These are phyloP conservation scores for Stichodactyla mertensii DNA, from an alignment of 64 coral and sea anemone species.

Conservation along the genomic window DNA sequence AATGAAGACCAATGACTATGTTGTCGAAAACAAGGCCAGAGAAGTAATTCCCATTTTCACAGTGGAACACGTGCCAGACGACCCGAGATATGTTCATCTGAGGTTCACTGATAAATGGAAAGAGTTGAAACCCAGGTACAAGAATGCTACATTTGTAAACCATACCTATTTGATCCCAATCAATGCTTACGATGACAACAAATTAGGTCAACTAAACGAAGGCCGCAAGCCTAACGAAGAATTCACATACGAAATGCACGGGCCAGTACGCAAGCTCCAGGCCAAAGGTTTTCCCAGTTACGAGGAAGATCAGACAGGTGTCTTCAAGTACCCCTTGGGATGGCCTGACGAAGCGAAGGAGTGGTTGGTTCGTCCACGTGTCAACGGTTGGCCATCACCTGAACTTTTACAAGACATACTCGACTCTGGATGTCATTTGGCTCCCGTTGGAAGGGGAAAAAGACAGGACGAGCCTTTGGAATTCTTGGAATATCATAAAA, in stretches of 20 bases:
- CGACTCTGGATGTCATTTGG: conserved; percentile 60
- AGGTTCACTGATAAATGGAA: conserved; percentile 61
- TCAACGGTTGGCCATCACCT: conserved; percentile 46
- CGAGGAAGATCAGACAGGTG: conserved; percentile 39
- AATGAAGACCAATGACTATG: conserved; percentile 6
- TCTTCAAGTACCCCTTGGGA: conserved; percentile 60
- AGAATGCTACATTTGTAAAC: conserved; percentile 31
- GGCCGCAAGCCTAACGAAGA: not conserved
- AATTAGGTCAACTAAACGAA: not conserved
- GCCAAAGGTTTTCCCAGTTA: not conserved
- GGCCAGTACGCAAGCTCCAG: conserved; percentile 55
- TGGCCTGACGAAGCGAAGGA: conserved; percentile 86
- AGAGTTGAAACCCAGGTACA: conserved; percentile 36
- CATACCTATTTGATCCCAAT: conserved; percentile 31
- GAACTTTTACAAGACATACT: conserved; percentile 61
- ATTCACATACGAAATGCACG: conserved; percentile 43
- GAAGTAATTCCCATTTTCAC: conserved; percentile 53
- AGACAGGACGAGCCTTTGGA: conserved; percentile 26
- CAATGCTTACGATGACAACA: not conserved
- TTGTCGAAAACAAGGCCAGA: not conserved
- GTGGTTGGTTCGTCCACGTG: conserved; percentile 60
- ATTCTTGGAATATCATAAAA: conserved; percentile 27
- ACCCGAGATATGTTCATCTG: conserved; percentile 66
- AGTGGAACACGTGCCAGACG: conserved; percentile 44
- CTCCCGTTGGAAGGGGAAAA: conserved; percentile 48